phyloP scores from a whole-genome alignment of 2,888 invertebrate genomes.

The Hedychridium roseum region DNA sequence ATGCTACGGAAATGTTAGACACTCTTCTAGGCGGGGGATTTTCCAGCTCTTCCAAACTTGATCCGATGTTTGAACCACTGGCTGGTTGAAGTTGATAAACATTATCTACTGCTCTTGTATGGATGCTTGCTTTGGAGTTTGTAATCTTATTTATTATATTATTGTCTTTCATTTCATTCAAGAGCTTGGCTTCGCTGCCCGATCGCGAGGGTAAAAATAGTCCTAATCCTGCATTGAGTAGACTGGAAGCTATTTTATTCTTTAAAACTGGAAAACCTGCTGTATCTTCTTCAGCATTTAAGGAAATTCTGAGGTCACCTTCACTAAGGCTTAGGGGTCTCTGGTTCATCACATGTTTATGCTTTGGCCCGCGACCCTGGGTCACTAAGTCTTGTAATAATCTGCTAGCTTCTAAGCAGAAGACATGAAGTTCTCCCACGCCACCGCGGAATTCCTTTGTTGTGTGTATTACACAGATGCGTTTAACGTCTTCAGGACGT shows the following conservation, averaged over 20 bases:
- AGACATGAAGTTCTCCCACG: slow-evolving; percentile 66
- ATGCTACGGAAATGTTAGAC: slow-evolving; percentile 70
- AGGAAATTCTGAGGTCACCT: slow-evolving; percentile 61
- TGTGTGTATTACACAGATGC: slow-evolving; percentile 70
- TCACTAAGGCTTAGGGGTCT: slow-evolving; percentile 65
- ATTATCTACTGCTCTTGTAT: slow-evolving; percentile 46
- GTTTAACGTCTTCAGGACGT: slow-evolving; percentile 67
- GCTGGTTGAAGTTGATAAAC: slow-evolving; percentile 52
- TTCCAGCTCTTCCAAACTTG: slow-evolving; percentile 41
- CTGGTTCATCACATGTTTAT: slow-evolving; percentile 32
- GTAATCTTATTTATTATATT: slow-evolving; percentile 31
- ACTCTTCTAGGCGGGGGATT: slow-evolving; percentile 61
- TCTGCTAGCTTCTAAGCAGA: slow-evolving; percentile 63
- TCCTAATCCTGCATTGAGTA: slow-evolving; percentile 47
- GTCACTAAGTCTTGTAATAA: slow-evolving; percentile 64
- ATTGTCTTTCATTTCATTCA: slow-evolving; percentile 30
- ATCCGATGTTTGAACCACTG: slow-evolving; percentile 31
- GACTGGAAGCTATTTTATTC: slow-evolving; percentile 40
- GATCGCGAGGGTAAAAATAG: slow-evolving; percentile 38
- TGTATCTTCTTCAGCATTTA: slow-evolving; percentile 26
- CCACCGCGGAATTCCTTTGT: slow-evolving; percentile 67
- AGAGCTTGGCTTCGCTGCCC: slow-evolving; percentile 45
- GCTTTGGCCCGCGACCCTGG: slow-evolving; percentile 61
- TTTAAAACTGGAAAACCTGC: slow-evolving; percentile 31
- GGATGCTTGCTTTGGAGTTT: slow-evolving; percentile 27